A percentile compares a stretch with the other conserved stretches of the same genome.
These are phyloP conservation scores for Phenganax subtilis DNA, from an alignment of 92 coral and sea anemone species.

Conservation along the genomic window DNA sequence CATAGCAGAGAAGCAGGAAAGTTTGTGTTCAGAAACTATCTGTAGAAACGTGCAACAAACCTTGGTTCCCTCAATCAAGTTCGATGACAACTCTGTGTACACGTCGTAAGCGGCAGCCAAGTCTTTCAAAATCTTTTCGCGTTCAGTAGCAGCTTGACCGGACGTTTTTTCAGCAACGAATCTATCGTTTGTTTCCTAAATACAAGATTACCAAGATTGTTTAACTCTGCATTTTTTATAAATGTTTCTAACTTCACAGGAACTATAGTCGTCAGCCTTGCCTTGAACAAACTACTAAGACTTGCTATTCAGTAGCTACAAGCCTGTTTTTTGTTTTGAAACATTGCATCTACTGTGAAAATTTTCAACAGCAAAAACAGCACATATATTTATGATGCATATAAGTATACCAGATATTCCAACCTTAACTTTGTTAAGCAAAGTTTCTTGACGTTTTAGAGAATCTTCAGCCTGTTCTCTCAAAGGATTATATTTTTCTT, in stretches of 20 bases:
- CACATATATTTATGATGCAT: not conserved
- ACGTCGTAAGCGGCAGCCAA: constrained; percentile 91
- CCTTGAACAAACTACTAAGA: not conserved
- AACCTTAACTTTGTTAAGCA: constrained; percentile 74
- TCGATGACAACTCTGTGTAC: constrained; percentile 81
- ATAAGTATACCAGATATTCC: not conserved
- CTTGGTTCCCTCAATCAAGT: constrained; percentile 88
- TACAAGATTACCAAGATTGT: not conserved
- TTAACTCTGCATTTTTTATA: not conserved
- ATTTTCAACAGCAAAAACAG: not conserved
- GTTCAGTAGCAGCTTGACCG: constrained; percentile 80
- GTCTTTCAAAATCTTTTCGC: constrained; percentile 85
- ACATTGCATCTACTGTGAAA: not conserved
- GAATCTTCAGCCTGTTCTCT: constrained; percentile 67
- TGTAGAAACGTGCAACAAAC: constrained; percentile 33
- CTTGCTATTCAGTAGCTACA: no score
- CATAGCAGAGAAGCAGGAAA: not conserved
- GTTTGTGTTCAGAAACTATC: not conserved
- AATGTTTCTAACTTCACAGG: no score
- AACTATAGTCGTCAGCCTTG: not conserved
- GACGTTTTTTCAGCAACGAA: constrained; percentile 81
- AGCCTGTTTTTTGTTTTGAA: not conserved
- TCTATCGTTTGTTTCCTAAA: constrained; percentile 75
- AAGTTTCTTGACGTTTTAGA: constrained; percentile 69
- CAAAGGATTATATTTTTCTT: constrained; percentile 64